Evolutionary conservation across 2,113 vertebrate genomes (phyloP), one percentile per base, ranked within the genome.

Genomic region (Aldabrachelys gigantea): DNA sequence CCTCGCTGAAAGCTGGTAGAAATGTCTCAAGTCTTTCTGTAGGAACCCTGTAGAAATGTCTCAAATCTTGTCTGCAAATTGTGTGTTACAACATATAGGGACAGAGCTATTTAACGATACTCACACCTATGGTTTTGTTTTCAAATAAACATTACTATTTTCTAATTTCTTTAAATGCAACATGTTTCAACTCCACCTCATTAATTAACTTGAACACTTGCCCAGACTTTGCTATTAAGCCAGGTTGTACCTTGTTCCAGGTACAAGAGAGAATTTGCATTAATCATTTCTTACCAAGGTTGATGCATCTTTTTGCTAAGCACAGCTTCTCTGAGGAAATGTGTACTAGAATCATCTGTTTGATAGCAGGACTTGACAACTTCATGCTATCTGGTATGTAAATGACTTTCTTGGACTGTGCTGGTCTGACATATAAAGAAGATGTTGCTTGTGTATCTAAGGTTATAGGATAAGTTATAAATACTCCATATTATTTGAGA

Each of bases 281-380:
- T 87, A 17, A 14, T 10, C 21, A 21, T 54, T 54, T 54, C 53
- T 89, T n/a, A 56, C 29, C 41, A 29, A 49, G 27, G 89, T 41
- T 65, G 38, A 59, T 87, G 10, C 57, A 78, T 13, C 91, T 49
- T 95, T 78, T 8, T 27, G 80, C n/a, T 89, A 89, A 82, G 54
- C 31, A 79, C 4, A 78, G 25, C 29, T n/a, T 52, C 54, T 50
- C 56, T 72, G 56, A 94, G 29, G 41, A 76, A 8, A 12, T 25
- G 31, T 75, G 41, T 44, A 22, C 24, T 76, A 41, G 21, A 44
- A 76, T 38, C 38, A 69, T 14, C 31, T 72, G n/a, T 22, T 24
- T 75, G 69, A 75, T 41, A 41, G 19, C n/a, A 78, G 75, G 13
- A 47, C 1, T 27, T 44, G 12, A 12, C 6, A 78, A 27, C 13